Evolutionary conservation across 1,140 invertebrate species (phyloP).

Genomic region (Caenorhabditis tropicalis): DNA sequence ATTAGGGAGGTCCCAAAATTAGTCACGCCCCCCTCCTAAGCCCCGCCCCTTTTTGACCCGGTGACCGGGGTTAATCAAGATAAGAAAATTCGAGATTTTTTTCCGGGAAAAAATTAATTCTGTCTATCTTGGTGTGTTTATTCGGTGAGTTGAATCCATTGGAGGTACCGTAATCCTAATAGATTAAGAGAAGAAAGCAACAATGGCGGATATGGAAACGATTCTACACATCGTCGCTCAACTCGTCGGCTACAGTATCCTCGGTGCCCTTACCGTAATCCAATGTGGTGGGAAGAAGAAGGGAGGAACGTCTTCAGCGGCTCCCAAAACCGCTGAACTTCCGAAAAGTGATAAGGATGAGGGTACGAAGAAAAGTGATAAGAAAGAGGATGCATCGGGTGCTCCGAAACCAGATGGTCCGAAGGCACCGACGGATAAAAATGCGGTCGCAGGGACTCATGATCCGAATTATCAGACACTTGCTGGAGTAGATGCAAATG

Average conservation of each 20-base stretch:
- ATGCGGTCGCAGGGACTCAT: slow-evolving; percentile 10
- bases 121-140: too few species aligned
- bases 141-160: too few species aligned
- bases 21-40: too few species aligned
- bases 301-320: background rate
- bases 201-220: slow-evolving; percentile 18
- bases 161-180: too few species aligned
- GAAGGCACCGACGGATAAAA: slow-evolving; percentile 4
- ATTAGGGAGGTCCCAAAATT: too few species aligned
- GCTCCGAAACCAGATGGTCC: background rate
- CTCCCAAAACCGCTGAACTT: background rate
- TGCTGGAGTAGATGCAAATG: slow-evolving; percentile 8
- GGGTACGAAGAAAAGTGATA: background rate
- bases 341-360: background rate
- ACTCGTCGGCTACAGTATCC: slow-evolving; percentile 20
- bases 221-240: slow-evolving; percentile 22
- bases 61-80: too few species aligned
- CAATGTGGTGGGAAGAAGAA: slow-evolving; percentile 33
- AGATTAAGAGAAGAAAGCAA: too few species aligned
- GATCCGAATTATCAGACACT: slow-evolving; percentile 28
- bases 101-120: too few species aligned
- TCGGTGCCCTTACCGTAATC: background rate
- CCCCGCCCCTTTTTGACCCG: too few species aligned
- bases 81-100: too few species aligned
- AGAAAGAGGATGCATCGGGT: background rate